Evolutionary conservation across 2,113 vertebrate genomes (phyloP).

Genomic region (Cranoglanis bouderius): DNA sequence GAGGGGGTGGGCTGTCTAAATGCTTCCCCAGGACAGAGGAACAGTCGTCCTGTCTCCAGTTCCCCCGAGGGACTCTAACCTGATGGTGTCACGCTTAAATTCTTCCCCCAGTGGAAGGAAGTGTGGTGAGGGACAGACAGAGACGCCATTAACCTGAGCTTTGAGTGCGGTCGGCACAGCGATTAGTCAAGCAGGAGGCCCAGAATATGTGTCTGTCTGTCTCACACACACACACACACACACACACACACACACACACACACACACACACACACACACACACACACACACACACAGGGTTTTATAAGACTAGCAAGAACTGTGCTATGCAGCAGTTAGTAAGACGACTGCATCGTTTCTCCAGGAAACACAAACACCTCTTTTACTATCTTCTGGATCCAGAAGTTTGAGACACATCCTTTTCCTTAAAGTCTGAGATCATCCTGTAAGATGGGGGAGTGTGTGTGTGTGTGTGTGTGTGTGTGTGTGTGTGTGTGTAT

Average conservation of each 20-base stretch:
- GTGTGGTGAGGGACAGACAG: constrained; percentile 53
- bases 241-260: constrained; percentile 17
- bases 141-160: constrained; percentile 64
- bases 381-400: background rate
- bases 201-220: background rate
- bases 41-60: constrained; percentile 30
- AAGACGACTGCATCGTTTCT: background rate
- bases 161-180: constrained; percentile 58
- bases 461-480: constrained; percentile 34
- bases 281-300: background rate
- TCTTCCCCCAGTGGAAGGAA: constrained; percentile 42
- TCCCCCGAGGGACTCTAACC: constrained; percentile 55
- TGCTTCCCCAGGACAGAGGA: background rate
- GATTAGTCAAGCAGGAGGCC: constrained; percentile 61
- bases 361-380: background rate
- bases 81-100: constrained; percentile 48
- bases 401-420: constrained; percentile 10
- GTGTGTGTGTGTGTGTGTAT: constrained; percentile 35
- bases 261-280: background rate
- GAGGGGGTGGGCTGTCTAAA: background rate
- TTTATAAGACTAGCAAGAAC: background rate
- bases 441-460: constrained; percentile 19
- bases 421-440: constrained; percentile 26
- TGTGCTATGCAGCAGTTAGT: background rate
- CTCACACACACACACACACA: constrained; percentile 3